Conservation (phyloP, 2,888 invertebrate species). For the Tuta absoluta region DNA sequence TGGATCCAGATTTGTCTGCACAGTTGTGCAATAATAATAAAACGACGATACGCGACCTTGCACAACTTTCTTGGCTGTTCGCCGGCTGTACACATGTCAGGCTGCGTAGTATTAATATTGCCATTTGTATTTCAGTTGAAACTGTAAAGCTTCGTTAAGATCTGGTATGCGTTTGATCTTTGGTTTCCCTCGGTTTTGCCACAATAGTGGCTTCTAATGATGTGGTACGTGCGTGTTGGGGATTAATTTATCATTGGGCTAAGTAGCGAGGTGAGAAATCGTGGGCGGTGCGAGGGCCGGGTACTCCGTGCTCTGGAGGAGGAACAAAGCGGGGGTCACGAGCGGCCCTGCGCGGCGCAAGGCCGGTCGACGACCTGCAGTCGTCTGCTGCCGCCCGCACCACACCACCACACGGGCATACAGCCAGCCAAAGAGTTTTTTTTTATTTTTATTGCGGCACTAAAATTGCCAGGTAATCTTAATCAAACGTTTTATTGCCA, state of each 20-base stretch:
- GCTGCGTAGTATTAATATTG: slow-evolving; percentile 11
- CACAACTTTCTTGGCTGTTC: slow-evolving; percentile 66
- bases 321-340: slow-evolving; percentile 71
- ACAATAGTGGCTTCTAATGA: not conserved
- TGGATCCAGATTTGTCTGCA: slow-evolving; percentile 69
- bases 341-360: slow-evolving; percentile 72
- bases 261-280: slow-evolving; percentile 40
- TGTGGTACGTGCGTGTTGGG: slow-evolving; percentile 21
- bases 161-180: not conserved
- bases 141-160: slow-evolving; percentile 4
- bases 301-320: slow-evolving; percentile 42
- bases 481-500: not conserved
- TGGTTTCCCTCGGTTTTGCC: not conserved
- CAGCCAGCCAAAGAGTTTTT: slow-evolving; percentile 44
- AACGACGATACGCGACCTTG: slow-evolving; percentile 69
- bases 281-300: slow-evolving; percentile 46
- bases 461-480: not conserved
- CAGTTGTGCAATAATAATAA: slow-evolving; percentile 75
- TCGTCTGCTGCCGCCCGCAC: slow-evolving; percentile 47
- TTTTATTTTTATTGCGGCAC: slow-evolving; percentile 35
- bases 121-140: slow-evolving; percentile 4
- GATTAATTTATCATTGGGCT: slow-evolving; percentile 28
- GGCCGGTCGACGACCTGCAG: slow-evolving; percentile 76
- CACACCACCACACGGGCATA: slow-evolving; percentile 55
- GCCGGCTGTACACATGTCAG: slow-evolving; percentile 42